Evolutionary conservation across 2,888 invertebrate genomes (phyloP), one percentile per base, ranked within the genome.

Genomic region (Cyclophora punctaria): DNA sequence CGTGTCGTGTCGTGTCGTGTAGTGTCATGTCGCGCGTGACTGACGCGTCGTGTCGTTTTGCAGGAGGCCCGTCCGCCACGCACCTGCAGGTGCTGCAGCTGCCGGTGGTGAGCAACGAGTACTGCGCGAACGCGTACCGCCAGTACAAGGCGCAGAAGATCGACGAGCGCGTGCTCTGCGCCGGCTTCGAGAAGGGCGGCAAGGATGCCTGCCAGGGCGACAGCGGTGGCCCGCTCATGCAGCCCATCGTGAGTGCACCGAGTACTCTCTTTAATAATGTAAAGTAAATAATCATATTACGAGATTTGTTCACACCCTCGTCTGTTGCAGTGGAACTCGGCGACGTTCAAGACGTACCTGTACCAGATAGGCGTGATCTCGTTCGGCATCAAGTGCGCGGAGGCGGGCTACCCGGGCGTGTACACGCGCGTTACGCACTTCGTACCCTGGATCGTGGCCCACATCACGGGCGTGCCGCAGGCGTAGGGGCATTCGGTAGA

Each of bases 301-400:
- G 20, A 20, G 20, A 20, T 20, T 1, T 20, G 20, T 20, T 20
- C 20, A 20, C 20, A 2, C 20, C 20, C 20, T 20, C 20, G 20
- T 20, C 20, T 20, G 20, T 20, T 20, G 0, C 78, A 89, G 89
- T 80, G 73, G 69, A 75, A 73, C 62, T 54, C 60, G 2, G 50
- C 66, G n/a, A 70, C 64, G 0, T 63, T 60, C 42, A 67, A 63
- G 34, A 77, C 79, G 0, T 75, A 67, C 59, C 81, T 90, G 82
- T 91, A 92, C 69, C 90, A 93, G 63, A 91, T 95, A 53, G 96
- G 96, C 7, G 93, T 96, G 47, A 96, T 96, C 0, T 96, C 95
- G 0, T 96, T 94, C 77, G 96, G 95, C 3, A 94, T 93, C 79
- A 93, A 93, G 69, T 95, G 95, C 66, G 95, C 95, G 0, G 94